Evolutionary conservation across 1,140 invertebrate species (phyloP).

Genomic region (Ostrea denselamellosa): DNA sequence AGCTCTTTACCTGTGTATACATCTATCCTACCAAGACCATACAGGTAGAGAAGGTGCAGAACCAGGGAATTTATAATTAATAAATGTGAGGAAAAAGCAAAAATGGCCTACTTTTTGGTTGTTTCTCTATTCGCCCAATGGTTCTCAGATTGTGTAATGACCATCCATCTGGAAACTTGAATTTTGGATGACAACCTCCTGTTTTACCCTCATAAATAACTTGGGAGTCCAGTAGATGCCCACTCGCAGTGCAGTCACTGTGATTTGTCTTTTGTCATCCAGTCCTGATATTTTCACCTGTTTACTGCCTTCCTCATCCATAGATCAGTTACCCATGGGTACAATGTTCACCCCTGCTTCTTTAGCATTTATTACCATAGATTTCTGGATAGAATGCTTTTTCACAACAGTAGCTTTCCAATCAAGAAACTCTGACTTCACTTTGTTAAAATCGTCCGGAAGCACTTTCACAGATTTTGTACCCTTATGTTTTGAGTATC

Average conservation of each 20-base stretch:
- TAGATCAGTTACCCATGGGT: conserved; percentile 13
- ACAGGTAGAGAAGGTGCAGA: too few species aligned
- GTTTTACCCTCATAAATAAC: conserved; percentile 44
- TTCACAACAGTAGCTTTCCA: not conserved
- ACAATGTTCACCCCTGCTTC: not conserved
- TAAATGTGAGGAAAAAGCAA: too few species aligned
- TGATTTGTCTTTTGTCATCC: conserved; percentile 41
- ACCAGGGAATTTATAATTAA: too few species aligned
- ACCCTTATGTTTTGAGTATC: conserved; percentile 24
- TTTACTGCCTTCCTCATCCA: conserved; percentile 39
- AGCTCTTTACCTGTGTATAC: too few species aligned
- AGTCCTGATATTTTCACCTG: conserved; percentile 39
- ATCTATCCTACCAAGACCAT: too few species aligned
- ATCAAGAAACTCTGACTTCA: conserved; percentile 16
- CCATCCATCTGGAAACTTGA: not conserved
- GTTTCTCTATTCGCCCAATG: conserved; percentile 41
- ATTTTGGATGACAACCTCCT: conserved; percentile 3
- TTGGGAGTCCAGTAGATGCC: not conserved
- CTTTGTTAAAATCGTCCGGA: not conserved
- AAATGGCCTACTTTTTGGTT: too few species aligned
- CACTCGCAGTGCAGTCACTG: conserved; percentile 17
- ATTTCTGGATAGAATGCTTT: not conserved
- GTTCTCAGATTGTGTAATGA: conserved; percentile 37
- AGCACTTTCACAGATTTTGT: conserved; percentile 27
- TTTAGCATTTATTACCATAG: conserved; percentile 5